A percentile compares a stretch with the other conserved stretches of the same genome.
These are phyloP conservation scores for Leucoraja erinaceus DNA, from an alignment of 2,113 vertebrate genomes.

Conservation along the genomic window DNA sequence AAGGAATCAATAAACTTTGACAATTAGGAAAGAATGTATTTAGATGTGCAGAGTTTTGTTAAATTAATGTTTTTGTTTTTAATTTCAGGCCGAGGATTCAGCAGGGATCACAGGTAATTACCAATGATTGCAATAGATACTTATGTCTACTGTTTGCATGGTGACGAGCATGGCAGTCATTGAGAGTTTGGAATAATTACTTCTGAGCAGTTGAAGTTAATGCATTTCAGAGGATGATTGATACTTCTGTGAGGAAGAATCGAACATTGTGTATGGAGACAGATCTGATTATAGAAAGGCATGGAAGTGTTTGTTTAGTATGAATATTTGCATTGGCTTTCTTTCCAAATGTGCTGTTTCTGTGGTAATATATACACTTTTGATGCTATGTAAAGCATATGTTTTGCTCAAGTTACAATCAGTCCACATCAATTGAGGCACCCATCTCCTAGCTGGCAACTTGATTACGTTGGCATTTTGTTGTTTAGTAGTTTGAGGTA, in stretches of 20 bases:
- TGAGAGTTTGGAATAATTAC: too few relatives aligned
- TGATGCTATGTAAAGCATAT: too few relatives aligned
- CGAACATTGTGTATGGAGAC: neutral
- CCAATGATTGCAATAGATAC: neutral
- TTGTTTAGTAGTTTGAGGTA: neutral
- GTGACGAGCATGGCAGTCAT: neutral
- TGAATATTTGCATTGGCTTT: neutral
- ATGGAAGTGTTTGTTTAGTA: too few relatives aligned
- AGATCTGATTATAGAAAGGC: neutral
- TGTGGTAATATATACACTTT: neutral
- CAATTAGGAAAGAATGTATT: neutral
- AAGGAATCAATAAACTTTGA: too few relatives aligned
- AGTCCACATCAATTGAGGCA: neutral
- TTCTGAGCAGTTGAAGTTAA: neutral
- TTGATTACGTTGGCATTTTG: neutral
- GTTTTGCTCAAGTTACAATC: too few relatives aligned
- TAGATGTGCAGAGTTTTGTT: neutral
- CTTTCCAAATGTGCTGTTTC: neutral
- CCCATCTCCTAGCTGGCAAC: neutral
- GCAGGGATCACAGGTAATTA: constrained; percentile 26
- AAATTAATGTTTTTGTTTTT: neutral
- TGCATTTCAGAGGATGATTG: neutral
- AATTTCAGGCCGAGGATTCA: constrained; percentile 17
- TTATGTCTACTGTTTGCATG: neutral
- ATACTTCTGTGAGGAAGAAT: neutral